Evolutionary conservation across 2,113 vertebrate genomes (phyloP).

Genomic region (Hippolais icterina): DNA sequence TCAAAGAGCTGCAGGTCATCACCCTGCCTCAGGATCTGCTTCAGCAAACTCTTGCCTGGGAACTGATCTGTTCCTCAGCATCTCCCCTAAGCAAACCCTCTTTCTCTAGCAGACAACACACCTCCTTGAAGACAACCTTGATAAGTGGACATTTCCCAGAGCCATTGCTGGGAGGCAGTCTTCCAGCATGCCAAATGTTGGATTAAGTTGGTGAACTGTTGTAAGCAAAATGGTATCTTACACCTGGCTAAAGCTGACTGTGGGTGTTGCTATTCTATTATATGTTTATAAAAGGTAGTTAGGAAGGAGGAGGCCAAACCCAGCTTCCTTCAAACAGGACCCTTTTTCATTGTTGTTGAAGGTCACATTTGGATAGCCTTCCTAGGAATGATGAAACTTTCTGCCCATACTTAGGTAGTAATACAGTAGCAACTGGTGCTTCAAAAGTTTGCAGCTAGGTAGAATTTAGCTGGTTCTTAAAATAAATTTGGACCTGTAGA

Average conservation of each 20-base stretch:
- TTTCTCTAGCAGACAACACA: background rate
- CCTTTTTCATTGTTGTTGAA: background rate
- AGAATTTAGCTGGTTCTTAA: background rate
- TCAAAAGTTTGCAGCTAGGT: background rate
- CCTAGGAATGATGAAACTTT: background rate
- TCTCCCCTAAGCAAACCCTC: background rate
- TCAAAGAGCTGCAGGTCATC: background rate
- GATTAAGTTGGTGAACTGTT: background rate
- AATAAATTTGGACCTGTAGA: background rate
- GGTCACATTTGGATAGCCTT: background rate
- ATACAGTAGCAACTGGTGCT: fast-evolving
- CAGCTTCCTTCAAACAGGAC: background rate
- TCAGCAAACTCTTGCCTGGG: background rate
- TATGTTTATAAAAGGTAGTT: background rate
- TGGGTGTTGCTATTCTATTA: background rate
- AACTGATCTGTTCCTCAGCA: background rate
- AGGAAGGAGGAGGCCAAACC: background rate
- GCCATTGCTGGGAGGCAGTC: background rate
- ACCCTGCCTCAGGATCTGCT: background rate
- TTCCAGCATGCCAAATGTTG: background rate
- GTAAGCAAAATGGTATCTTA: background rate
- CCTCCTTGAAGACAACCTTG: background rate
- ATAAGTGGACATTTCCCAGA: background rate
- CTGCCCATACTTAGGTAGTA: background rate
- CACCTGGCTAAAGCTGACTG: background rate